Evolutionary conservation across 2,113 vertebrate genomes (phyloP).

Genomic region (Aldabrachelys gigantea): DNA sequence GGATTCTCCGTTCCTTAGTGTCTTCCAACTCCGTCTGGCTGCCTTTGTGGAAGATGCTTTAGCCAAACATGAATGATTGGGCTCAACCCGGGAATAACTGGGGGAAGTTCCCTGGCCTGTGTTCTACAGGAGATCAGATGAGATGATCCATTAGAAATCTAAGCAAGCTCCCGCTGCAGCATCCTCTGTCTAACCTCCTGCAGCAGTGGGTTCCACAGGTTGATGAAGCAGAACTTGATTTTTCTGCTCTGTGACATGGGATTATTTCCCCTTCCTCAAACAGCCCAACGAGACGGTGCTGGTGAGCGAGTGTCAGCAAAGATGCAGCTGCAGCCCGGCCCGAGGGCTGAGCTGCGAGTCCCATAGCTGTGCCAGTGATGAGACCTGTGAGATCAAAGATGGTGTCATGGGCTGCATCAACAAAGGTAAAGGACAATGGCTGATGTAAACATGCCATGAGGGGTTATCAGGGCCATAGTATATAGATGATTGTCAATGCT

Average conservation of each 20-base stretch:
- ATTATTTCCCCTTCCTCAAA: background rate
- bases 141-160: too few species aligned
- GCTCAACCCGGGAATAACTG: too few species aligned
- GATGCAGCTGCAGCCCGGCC: slow-evolving; percentile 75
- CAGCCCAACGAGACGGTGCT: slow-evolving; percentile 77
- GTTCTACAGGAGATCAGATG: too few species aligned
- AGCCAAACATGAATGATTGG: too few species aligned
- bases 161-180: too few species aligned
- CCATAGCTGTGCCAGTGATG: slow-evolving; percentile 71
- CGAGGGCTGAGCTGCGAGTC: slow-evolving; percentile 75
- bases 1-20: too few species aligned
- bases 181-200: too few species aligned
- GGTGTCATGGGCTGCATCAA: slow-evolving; percentile 77
- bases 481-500: background rate
- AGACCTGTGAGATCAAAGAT: slow-evolving; percentile 76
- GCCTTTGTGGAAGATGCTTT: too few species aligned
- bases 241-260: background rate
- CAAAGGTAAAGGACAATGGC: slow-evolving; percentile 72
- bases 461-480: background rate
- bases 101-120: too few species aligned
- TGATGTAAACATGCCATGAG: background rate
- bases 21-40: too few species aligned
- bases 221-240: background rate
- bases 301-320: slow-evolving; percentile 71
- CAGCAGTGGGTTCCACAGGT: too few species aligned